phyloP scores from a whole-genome alignment of 2,888 invertebrate genomes.

The Tenodera sinensis region DNA sequence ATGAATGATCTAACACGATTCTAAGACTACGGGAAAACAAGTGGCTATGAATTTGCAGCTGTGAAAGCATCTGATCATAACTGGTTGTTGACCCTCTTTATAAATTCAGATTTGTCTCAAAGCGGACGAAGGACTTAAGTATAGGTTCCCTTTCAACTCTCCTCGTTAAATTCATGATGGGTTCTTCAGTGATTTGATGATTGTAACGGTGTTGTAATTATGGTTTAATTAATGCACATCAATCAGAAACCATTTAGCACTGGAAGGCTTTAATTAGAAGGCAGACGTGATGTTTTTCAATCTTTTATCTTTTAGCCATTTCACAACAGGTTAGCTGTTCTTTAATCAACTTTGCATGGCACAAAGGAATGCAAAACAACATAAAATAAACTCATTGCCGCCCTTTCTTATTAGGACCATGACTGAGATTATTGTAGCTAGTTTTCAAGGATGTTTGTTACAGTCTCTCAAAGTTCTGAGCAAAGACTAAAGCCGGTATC shows the following conservation, averaged over 20 bases:
- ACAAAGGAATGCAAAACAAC: constrained; percentile 6
- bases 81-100: constrained; percentile 1
- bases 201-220: constrained; percentile 16
- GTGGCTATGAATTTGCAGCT: neutral
- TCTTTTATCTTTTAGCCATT: neutral
- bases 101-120: constrained; percentile 5
- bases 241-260: constrained; percentile 28
- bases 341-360: constrained; percentile 15
- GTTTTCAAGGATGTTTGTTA: neutral
- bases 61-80: neutral
- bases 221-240: constrained; percentile 29
- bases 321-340: neutral
- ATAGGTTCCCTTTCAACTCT: constrained; percentile 2
- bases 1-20: neutral
- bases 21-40: neutral
- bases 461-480: neutral
- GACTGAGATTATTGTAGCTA: neutral
- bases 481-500: too few species aligned
- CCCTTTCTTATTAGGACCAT: neutral
- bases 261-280: neutral
- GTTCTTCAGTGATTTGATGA: neutral
- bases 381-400: neutral
- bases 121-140: neutral
- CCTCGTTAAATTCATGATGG: neutral
- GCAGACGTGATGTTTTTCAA: neutral